A percentile compares a stretch with the other conserved stretches of the same genome.
Evolutionary conservation across 2,113 vertebrate genomes (phyloP).

Genomic region (Oryzias curvinotus): DNA sequence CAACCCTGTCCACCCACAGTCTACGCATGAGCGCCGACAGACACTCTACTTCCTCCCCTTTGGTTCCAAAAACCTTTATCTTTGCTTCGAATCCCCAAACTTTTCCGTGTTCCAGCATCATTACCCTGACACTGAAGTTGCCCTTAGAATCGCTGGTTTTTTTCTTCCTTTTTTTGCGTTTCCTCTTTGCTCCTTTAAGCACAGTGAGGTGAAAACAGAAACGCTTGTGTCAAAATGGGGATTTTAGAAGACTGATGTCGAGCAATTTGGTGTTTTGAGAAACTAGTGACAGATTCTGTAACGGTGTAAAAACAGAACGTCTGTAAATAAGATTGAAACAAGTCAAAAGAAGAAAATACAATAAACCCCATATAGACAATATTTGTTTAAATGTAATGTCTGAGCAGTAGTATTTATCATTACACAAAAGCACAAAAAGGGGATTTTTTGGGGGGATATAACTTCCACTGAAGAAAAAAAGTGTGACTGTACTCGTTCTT

Average conservation of each 20-base stretch:
- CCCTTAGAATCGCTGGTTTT: constrained; percentile 1
- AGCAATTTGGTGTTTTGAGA: not conserved
- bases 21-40: constrained; percentile 54
- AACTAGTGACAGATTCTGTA: not conserved
- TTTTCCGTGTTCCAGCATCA: constrained; percentile 19
- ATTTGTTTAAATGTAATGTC: no score
- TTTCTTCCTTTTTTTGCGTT: constrained; percentile 14
- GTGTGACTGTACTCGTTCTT: no score
- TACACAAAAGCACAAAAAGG: no score
- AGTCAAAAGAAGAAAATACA: not conserved
- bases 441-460: no score
- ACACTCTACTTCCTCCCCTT: constrained; percentile 20
- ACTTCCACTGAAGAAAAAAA: no score
- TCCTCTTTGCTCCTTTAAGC: constrained; percentile 34
- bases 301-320: not conserved
- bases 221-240: constrained; percentile 11
- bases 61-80: not conserved
- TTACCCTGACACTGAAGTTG: constrained; percentile 38
- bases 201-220: constrained; percentile 9
- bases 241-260: constrained; percentile 14
- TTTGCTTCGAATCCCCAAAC: constrained; percentile 5
- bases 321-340: not conserved
- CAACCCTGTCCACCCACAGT: constrained; percentile 60
- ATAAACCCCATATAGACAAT: no score
- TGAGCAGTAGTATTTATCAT: no score